A percentile compares a stretch with the other conserved stretches of the same genome.
Evolutionary conservation across 2,113 vertebrate species (phyloP).

Genomic region (Petroica traversi): DNA sequence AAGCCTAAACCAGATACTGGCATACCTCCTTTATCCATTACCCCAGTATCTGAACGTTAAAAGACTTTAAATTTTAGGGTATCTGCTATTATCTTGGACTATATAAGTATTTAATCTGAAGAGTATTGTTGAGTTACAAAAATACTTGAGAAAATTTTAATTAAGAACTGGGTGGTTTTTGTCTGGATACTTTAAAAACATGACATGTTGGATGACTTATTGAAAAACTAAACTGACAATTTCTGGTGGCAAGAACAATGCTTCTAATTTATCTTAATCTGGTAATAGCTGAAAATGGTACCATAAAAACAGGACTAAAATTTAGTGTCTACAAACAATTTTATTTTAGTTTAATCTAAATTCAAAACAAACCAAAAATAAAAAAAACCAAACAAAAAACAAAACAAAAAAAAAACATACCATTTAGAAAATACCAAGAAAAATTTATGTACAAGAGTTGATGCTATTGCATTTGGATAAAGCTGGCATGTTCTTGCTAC

Average conservation of each 20-base stretch:
- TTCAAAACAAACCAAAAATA: constrained; percentile 11
- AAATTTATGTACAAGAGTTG: constrained; percentile 92
- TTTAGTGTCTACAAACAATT: constrained; percentile 81
- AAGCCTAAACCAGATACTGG: background rate
- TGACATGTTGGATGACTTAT: background rate
- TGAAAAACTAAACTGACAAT: background rate
- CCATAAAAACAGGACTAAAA: constrained; percentile 85
- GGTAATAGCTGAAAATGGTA: constrained; percentile 69
- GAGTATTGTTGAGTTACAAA: background rate
- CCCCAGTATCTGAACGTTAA: background rate
- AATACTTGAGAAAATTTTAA: background rate
- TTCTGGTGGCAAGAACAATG: background rate
- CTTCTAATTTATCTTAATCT: constrained; percentile 39
- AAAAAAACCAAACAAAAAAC: background rate
- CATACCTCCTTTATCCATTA: background rate
- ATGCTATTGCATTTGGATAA: constrained; percentile 90
- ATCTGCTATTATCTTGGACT: background rate
- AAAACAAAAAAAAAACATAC: constrained; percentile 73
- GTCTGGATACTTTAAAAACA: background rate
- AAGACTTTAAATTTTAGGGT: background rate
- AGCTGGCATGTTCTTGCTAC: constrained; percentile 92
- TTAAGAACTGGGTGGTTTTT: background rate
- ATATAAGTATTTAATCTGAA: background rate
- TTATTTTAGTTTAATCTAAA: constrained; percentile 81
- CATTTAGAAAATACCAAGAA: constrained; percentile 94